A percentile compares a stretch with the other conserved stretches of the same genome.
Conservation (phyloP, 2,888 invertebrate genomes). For the Notodonta ziczac region DNA sequence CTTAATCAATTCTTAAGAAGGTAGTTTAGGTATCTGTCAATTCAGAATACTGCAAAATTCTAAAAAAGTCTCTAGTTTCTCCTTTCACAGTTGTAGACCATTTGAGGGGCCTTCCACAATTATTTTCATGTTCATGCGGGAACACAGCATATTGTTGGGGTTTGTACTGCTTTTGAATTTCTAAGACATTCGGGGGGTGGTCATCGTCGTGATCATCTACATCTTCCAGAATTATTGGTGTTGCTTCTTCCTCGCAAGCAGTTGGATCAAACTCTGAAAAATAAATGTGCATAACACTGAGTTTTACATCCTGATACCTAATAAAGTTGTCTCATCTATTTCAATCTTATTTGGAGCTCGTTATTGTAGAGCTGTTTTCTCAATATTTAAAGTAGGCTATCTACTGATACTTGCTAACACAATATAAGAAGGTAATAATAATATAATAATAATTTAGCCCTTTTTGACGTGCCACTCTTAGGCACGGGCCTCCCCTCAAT, state of each 20-base stretch:
- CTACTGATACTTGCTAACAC: not conserved
- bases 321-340: not conserved
- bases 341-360: too few relatives aligned
- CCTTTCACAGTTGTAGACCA: constrained; percentile 56
- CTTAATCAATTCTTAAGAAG: not conserved
- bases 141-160: not conserved
- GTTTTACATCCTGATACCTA: not conserved
- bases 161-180: not conserved
- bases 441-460: too few relatives aligned
- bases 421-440: not conserved
- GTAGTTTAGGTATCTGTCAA: not conserved
- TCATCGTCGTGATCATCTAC: not conserved
- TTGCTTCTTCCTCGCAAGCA: constrained; percentile 1
- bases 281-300: not conserved
- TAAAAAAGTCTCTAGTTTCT: constrained; percentile 59
- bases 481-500: too few relatives aligned
- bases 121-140: not conserved
- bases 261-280: constrained; percentile 8
- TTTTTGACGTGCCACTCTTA: too few relatives aligned
- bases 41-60: constrained; percentile 33
- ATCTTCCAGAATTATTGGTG: not conserved
- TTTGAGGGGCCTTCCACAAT: constrained; percentile 41
- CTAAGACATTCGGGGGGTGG: not conserved
- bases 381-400: too few relatives aligned
- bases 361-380: too few relatives aligned